Percentiles rank a stretch among this genome's conserved stretches.
Conservation (phyloP, 2,797 vertebrate species). For the Hippopotamyrus pictus region DNA sequence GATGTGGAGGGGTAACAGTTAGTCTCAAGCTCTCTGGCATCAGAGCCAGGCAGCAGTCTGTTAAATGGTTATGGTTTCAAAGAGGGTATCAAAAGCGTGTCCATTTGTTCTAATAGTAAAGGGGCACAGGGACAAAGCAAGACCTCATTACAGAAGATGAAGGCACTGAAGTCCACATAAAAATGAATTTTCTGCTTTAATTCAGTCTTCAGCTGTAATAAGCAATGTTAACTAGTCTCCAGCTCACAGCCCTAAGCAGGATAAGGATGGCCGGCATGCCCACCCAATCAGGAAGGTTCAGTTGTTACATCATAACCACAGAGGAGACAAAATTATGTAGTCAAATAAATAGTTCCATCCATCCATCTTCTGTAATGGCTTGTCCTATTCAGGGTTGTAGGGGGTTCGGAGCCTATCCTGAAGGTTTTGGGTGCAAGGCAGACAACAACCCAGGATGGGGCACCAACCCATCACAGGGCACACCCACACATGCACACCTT, state of each 20-base stretch:
- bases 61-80: neutral
- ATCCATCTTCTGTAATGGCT: neutral
- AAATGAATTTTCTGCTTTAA: neutral
- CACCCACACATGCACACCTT: too few species aligned
- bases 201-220: neutral
- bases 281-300: neutral
- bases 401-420: too few species aligned
- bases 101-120: conserved; percentile 30
- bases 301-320: neutral
- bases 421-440: too few species aligned
- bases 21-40: neutral
- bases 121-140: neutral
- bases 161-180: neutral
- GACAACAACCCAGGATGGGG: too few species aligned
- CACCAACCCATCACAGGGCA: too few species aligned
- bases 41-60: neutral
- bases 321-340: neutral
- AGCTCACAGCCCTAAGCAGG: neutral
- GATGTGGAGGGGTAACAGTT: neutral
- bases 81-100: conserved; percentile 3
- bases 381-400: neutral
- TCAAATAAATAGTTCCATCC: neutral
- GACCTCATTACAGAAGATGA: neutral
- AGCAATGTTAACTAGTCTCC: neutral
- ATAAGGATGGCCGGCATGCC: neutral